These are phyloP conservation scores for Mimachlamys varia DNA, from an alignment of 2,888 invertebrate genomes.

Conservation along the genomic window DNA sequence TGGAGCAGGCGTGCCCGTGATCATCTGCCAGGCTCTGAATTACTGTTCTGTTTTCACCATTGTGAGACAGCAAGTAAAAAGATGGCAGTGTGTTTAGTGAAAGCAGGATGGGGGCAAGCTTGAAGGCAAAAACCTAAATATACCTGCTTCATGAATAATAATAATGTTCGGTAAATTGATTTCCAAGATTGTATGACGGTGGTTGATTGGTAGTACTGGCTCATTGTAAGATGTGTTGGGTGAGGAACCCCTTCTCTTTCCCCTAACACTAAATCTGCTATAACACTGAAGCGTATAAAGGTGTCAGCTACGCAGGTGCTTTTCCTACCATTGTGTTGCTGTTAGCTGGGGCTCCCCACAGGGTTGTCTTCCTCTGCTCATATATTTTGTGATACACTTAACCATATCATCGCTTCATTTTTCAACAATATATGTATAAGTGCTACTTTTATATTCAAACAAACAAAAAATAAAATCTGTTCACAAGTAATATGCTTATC, in stretches of 20 bases:
- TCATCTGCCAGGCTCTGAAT: conserved; percentile 29
- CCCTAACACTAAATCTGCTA: background rate
- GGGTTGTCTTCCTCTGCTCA: background rate
- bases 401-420: background rate
- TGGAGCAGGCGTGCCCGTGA: conserved; percentile 24
- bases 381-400: background rate
- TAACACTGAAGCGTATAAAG: conserved; percentile 21
- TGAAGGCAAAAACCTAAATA: conserved; percentile 17
- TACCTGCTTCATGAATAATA: conserved; percentile 27
- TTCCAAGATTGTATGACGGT: conserved; percentile 18
- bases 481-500: background rate
- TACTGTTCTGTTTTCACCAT: conserved; percentile 5
- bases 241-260: background rate
- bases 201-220: background rate
- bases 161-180: conserved; percentile 20
- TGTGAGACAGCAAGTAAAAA: conserved; percentile 28
- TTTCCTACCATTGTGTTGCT: conserved; percentile 13
- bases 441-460: background rate
- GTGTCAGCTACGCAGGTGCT: conserved; percentile 31
- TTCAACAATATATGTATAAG: background rate
- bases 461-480: background rate
- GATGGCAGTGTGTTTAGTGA: conserved; percentile 23
- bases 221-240: background rate
- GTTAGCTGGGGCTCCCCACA: background rate
- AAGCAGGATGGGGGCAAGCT: conserved; percentile 1